Conservation (phyloP, 2,797 vertebrate genomes). For the Poecilia velifera region DNA sequence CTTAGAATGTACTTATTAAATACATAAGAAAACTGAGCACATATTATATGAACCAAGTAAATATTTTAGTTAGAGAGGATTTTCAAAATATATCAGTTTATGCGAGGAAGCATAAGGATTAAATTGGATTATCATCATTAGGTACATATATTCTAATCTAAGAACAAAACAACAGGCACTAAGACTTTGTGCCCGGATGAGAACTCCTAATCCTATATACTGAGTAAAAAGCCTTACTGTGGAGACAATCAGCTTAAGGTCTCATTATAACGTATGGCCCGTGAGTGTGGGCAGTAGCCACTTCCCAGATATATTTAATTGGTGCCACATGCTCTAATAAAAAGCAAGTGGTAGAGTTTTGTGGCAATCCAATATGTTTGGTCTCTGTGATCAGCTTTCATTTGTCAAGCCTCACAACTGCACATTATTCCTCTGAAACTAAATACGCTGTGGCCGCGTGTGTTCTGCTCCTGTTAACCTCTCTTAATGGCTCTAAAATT, state of each 20-base stretch:
- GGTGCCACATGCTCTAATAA: conserved; percentile 39
- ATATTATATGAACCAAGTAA: conserved; percentile 10
- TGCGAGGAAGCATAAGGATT: conserved; percentile 13
- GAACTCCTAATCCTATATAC: conserved; percentile 45
- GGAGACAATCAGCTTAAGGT: conserved; percentile 57
- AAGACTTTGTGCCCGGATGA: conserved; percentile 32
- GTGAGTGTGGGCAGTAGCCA: conserved; percentile 35
- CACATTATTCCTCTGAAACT: conserved; percentile 59
- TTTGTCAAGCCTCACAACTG: conserved; percentile 50
- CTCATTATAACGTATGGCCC: conserved; percentile 38
- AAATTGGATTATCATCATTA: conserved; percentile 28
- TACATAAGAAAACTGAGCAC: background rate
- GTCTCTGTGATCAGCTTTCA: conserved; percentile 52
- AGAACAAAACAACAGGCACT: conserved; percentile 36
- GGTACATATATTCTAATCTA: conserved; percentile 14
- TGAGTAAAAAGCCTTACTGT: conserved; percentile 40
- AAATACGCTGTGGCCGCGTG: conserved; percentile 57
- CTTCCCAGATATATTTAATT: conserved; percentile 59
- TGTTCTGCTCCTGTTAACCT: conserved; percentile 73
- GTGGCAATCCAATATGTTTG: conserved; percentile 47
- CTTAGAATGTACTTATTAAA: conserved; percentile 9
- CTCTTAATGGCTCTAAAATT: conserved; percentile 75
- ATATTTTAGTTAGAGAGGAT: conserved; percentile 1
- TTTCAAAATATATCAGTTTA: conserved; percentile 12
- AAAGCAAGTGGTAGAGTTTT: conserved; percentile 44